Percentiles rank a stretch among this genome's conserved stretches.
These are phyloP conservation scores for Chiloscyllium punctatum DNA, from an alignment of 2,797 vertebrate genomes.

Conservation along the genomic window DNA sequence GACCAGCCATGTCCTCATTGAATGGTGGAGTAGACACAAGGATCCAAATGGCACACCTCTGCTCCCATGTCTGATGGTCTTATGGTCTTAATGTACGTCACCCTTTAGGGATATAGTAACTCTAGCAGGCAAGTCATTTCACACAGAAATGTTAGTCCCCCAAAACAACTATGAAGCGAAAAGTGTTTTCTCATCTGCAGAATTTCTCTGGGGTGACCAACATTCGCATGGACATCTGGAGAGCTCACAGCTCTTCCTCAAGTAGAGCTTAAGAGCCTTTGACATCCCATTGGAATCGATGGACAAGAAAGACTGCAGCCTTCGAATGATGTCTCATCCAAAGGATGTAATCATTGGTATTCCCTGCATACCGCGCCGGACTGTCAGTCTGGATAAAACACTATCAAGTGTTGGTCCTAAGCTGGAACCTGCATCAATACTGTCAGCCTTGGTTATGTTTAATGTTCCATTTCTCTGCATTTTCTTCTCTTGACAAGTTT, in stretches of 20 bases:
- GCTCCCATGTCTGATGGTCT: too few relatives aligned
- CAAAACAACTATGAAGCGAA: neutral
- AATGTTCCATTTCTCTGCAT: neutral
- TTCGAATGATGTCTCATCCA: neutral
- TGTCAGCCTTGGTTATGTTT: neutral
- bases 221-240: neutral
- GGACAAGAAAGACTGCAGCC: neutral
- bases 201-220: neutral
- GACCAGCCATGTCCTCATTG: too few relatives aligned
- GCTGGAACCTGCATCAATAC: neutral
- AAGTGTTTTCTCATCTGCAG: neutral
- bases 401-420: neutral
- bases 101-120: neutral
- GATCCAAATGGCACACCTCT: too few relatives aligned
- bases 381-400: neutral
- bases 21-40: too few relatives aligned
- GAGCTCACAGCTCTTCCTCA: neutral
- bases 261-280: neutral
- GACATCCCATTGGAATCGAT: neutral
- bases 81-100: neutral
- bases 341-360: neutral
- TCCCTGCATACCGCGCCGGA: neutral
- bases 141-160: too few relatives aligned
- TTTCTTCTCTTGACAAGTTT: neutral
- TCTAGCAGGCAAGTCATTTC: neutral